phyloP scores from a whole-genome alignment of 2,797 vertebrate species.

The Tinamus major region DNA sequence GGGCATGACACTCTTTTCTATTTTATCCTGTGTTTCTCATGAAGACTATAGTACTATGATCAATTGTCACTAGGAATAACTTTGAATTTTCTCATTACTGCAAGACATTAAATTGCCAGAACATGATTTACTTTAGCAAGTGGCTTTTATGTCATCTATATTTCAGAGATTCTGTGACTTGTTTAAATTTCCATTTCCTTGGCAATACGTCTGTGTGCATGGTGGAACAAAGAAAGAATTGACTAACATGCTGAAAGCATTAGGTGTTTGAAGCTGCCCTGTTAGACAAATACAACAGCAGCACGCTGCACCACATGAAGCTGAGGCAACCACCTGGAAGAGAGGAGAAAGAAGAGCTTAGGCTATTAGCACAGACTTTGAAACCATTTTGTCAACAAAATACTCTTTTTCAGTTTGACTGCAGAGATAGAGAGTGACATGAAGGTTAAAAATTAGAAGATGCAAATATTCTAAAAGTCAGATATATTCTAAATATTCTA shows the following conservation, averaged over 20 bases:
- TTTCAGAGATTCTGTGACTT: conserved; percentile 69
- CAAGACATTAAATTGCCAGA: conserved; percentile 76
- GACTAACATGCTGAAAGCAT: conserved; percentile 34
- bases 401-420: conserved; percentile 49
- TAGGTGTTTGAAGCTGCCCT: conserved; percentile 23
- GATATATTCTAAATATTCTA: background rate
- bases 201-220: conserved; percentile 4
- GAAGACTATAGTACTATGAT: conserved; percentile 55
- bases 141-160: conserved; percentile 67
- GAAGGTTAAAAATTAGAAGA: conserved; percentile 66
- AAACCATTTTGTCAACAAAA: conserved; percentile 72
- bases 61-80: conserved; percentile 70
- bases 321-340: conserved; percentile 52
- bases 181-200: conserved; percentile 73
- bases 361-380: conserved; percentile 26
- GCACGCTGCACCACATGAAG: conserved; percentile 21
- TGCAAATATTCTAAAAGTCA: background rate
- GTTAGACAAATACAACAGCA: conserved; percentile 43
- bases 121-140: conserved; percentile 71
- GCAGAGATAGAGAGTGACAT: conserved; percentile 53
- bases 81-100: conserved; percentile 79
- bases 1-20: background rate
- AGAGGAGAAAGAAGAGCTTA: background rate
- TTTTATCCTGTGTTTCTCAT: conserved; percentile 59
- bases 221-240: conserved; percentile 58